Base-by-base conservation (phyloP, 37 sponge, comb jelly and placozoan species). In the Halichondria panicea region DNA sequence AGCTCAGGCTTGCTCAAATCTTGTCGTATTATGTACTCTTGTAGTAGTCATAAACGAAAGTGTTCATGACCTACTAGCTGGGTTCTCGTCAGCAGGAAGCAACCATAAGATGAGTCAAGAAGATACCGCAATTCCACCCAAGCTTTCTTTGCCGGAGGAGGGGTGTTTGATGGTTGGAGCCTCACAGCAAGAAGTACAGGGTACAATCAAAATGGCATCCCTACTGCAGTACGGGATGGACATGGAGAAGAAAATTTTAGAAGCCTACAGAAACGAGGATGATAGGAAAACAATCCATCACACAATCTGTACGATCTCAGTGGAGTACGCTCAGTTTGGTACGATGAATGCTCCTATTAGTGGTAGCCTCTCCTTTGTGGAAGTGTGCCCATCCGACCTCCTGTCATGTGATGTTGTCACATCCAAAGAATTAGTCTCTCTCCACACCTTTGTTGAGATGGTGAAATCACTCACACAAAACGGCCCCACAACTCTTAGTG, bases 321-420 rank as follows among this genome's bases (percentile, higher is more conserved):
- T 92, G 13, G 89, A 92, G 46, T 86, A 87, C 52, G 70, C 88
- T 28, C 71, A 92, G 39, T 74, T 87, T 56, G 87, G 88, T 3
- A 45, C 66, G 55, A 78, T 74, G 61, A 84, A 78, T 63, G 75
- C 93, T 18, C 93, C 93, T 0, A 63, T 92, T 40, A 87, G 88
- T 62, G 93, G 93, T 13, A 87, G 74, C 18, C 71, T 92, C n/a
- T 50, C 66, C 3, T 75, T 92, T 25, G 85, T 84, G 22, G 58
- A 72, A 19, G 25, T 87, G 8, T 63, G 61, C 32, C 28, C 56
- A 0, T 18, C 75, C 4, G 74, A 78, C 28, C 72, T 46, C 1
- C 60, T 84, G 0, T 19, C 53, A 18, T 59, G 45, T 41, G 70
- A 68, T 0, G 37, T 61, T 22, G 18, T 63, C 0, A n/a, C n/a